Evolutionary conservation across 2,797 vertebrate genomes (phyloP).

Genomic region (Phoeniculus purpureus): DNA sequence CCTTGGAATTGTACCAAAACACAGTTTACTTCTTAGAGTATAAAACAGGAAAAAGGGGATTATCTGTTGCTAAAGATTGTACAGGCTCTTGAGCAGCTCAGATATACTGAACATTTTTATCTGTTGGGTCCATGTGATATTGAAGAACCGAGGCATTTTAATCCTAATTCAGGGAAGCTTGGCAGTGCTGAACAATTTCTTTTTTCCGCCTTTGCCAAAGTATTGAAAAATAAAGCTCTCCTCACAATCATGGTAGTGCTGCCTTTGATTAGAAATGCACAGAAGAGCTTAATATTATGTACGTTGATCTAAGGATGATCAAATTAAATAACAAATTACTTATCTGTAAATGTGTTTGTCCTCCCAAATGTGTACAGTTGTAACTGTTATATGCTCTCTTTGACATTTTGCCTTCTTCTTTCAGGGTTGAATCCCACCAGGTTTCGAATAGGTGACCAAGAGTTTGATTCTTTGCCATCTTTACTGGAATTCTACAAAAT

Average conservation of each 20-base stretch:
- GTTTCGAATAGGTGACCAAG: conserved; percentile 97
- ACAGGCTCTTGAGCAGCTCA: neutral
- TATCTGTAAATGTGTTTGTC: neutral
- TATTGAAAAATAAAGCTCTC: neutral
- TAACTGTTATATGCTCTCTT: neutral
- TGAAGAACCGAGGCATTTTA: neutral
- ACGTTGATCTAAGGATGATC: neutral
- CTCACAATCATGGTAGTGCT: neutral
- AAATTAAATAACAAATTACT: neutral
- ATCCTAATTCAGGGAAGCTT: neutral
- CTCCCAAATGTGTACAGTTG: neutral
- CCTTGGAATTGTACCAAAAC: neutral
- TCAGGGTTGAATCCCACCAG: conserved; percentile 85
- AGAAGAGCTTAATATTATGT: neutral
- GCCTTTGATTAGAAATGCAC: neutral
- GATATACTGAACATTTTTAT: neutral
- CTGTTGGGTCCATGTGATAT: neutral
- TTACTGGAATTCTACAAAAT: conserved; percentile 99
- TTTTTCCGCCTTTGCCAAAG: neutral
- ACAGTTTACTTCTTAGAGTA: neutral
- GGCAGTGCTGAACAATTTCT: neutral
- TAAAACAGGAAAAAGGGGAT: neutral
- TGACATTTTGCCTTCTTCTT: conserved; percentile 62
- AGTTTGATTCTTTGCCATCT: conserved; percentile 94
- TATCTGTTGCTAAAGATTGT: neutral